Conservation (phyloP, 1,140 invertebrate genomes). For the Drosophila nasuta region DNA sequence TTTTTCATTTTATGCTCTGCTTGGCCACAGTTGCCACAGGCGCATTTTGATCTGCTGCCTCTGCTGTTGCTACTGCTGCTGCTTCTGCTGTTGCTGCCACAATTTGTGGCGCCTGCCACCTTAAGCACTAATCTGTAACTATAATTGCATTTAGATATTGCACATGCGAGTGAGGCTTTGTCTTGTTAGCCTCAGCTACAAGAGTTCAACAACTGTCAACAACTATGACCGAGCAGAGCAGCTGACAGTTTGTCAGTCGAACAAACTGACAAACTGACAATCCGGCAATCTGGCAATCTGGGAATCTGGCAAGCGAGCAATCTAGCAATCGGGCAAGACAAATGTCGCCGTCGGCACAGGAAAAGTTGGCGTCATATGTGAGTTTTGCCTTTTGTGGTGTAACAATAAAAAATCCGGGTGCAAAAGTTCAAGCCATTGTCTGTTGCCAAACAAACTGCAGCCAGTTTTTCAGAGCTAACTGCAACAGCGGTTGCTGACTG, state of each 20-base stretch:
- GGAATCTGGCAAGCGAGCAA: slow-evolving; percentile 8
- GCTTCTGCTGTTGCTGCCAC: slow-evolving; percentile 2
- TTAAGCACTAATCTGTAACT: slow-evolving; percentile 40
- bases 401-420: slow-evolving; percentile 56
- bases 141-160: slow-evolving; percentile 52
- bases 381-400: slow-evolving; percentile 42
- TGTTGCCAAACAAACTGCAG: slow-evolving; percentile 62
- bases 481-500: not conserved
- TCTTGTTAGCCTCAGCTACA: not conserved
- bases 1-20: slow-evolving; percentile 80
- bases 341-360: slow-evolving; percentile 37
- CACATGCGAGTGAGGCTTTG: slow-evolving; percentile 27
- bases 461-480: slow-evolving; percentile 27
- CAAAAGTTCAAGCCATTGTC: slow-evolving; percentile 74
- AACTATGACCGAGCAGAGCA: slow-evolving; percentile 20
- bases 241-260: slow-evolving; percentile 1
- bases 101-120: slow-evolving; percentile 44
- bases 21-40: slow-evolving; percentile 68
- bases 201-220: slow-evolving; percentile 33
- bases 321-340: slow-evolving; percentile 23
- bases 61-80: slow-evolving; percentile 27
- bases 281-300: slow-evolving; percentile 25
- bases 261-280: slow-evolving; percentile 4
- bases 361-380: slow-evolving; percentile 43
- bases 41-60: slow-evolving; percentile 67